A percentile compares a stretch with the other conserved stretches of the same genome.
These are phyloP conservation scores for Asteroscopus sphinx DNA, from an alignment of 2,888 invertebrate species.

Conservation along the genomic window DNA sequence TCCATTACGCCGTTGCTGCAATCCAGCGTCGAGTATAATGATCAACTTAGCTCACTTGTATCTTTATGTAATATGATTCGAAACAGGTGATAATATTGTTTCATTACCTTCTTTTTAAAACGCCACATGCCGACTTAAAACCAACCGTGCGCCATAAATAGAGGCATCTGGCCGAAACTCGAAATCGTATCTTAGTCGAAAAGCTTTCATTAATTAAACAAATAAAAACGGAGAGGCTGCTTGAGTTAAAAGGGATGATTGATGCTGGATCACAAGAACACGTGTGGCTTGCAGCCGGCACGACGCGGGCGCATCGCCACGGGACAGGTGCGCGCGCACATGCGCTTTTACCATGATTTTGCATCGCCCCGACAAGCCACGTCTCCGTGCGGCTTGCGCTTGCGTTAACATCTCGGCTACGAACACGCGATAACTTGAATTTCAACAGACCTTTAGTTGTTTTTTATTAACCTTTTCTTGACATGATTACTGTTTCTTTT, in stretches of 20 bases:
- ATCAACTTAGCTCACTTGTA: no score
- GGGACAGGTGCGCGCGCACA: constrained; percentile 64
- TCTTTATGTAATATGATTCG: neutral
- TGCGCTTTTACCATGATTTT: constrained; percentile 70
- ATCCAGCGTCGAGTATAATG: no score
- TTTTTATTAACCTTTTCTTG: constrained; percentile 57
- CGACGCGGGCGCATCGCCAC: constrained; percentile 55
- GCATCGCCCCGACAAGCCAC: constrained; percentile 46
- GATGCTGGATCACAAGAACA: constrained; percentile 68
- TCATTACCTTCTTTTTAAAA: constrained; percentile 38
- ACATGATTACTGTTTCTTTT: constrained; percentile 51
- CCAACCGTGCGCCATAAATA: constrained; percentile 53
- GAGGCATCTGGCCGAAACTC: constrained; percentile 54
- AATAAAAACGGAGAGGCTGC: constrained; percentile 61
- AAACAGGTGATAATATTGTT: constrained; percentile 17
- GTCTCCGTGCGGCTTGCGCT: constrained; percentile 33
- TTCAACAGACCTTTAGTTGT: constrained; percentile 62
- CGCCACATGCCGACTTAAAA: constrained; percentile 41
- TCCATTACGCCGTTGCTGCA: no score
- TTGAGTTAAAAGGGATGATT: constrained; percentile 64
- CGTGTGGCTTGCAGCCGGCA: constrained; percentile 74
- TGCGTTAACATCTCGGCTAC: constrained; percentile 41
- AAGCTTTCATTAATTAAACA: constrained; percentile 58
- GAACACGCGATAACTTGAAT: constrained; percentile 57
- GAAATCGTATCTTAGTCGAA: constrained; percentile 51